Base-by-base conservation (phyloP, 2,113 vertebrate species). In the Myotis lucifugus region DNA sequence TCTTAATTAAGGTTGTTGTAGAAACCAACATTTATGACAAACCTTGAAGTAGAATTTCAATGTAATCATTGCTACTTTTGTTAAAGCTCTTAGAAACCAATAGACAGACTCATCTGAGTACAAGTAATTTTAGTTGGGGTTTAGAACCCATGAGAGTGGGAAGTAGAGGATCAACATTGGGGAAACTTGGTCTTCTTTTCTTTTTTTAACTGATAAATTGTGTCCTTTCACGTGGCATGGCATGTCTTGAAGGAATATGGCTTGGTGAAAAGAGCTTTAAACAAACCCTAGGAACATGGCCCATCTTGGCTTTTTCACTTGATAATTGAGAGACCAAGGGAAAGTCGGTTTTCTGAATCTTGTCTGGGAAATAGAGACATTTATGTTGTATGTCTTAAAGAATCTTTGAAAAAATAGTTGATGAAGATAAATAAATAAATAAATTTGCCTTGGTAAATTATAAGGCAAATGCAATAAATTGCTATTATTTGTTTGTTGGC, bases 1-100 rank as follows among this genome's bases (percentile, higher is more conserved):
- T 93, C 40, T 93, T 91, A 91, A 91, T 86, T 91, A 95, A 97
- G 73, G 64, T 56, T 85, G 83, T 87, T 70, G 54, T 85, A 32
- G 48, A 95, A 86, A 72, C 70, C 42, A 86, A 32, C 40, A 50
- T 79, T 93, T 23, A 67, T 40, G 34, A 84, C 85, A 94, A 94
- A 46, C 11, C 54, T 87, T 34, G 88, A 93, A 91, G 91, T 70
- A 83, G 72, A 92, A 70, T 93, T 92, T 94, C 29, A 81, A 0
- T 85, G 27, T 84, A 83, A 73, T 93, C 67, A 96, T 84, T 91
- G 85, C 25, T 66, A 48, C 48, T 94, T 93, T 84, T 84, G 29
- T 77, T 93, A 84, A 72, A 76, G 17, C 42, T 37, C 67, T 72
- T 76, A 59, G 48, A 90, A 93, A 82, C 19, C 27, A 56, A 74